Base-by-base conservation (phyloP, 2,113 vertebrate genomes). In the Ophiodon elongatus region DNA sequence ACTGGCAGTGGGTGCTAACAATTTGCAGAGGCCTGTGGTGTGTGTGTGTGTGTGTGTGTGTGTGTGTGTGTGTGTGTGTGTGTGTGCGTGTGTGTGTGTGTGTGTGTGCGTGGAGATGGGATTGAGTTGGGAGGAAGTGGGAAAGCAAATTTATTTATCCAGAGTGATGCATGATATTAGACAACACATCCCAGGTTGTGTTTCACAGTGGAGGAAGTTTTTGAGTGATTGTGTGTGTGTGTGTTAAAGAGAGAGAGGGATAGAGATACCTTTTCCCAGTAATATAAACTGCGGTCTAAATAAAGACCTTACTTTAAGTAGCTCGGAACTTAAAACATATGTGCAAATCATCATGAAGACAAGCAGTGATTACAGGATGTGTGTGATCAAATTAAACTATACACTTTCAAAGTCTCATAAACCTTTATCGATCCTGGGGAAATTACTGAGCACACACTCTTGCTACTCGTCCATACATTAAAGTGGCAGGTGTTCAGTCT, bases 81-180 rank as follows among this genome's bases (percentile, higher is more conserved):
- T 45, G 43, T 45, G 43, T 39, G 43, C 43, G 68, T 68, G 41
- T 11, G 10, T 43, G 10, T 43, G 41, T 43, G 41, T 43, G 41
- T 45, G 43, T 45, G 43, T 45, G 43, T 45, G 13, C 19, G 45
- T 57, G 54, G 11, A 73, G 68, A 70, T 13, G 2, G 9, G 37
- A 78, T 45, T 63, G 27, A 74, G 84, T n/a, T 50, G 21, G 31
- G 41, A 71, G 70, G 76, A 86, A 78, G 79, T 47, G 64, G 69
- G 69, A 68, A 82, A 82, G 62, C 60, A 83, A 88, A 90, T 83
- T 6, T 79, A 80, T 90, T 92, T 86, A 93, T 89, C 81, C 71
- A 63, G 74, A 80, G 56, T 85, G 88, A 88, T 81, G 73, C 52
- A 73, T 68, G 56, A 71, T 86, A 86, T 87, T 37, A 54, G 83